phyloP scores from a whole-genome alignment of 2,113 vertebrate species.

The Recurvirostra avosetta region DNA sequence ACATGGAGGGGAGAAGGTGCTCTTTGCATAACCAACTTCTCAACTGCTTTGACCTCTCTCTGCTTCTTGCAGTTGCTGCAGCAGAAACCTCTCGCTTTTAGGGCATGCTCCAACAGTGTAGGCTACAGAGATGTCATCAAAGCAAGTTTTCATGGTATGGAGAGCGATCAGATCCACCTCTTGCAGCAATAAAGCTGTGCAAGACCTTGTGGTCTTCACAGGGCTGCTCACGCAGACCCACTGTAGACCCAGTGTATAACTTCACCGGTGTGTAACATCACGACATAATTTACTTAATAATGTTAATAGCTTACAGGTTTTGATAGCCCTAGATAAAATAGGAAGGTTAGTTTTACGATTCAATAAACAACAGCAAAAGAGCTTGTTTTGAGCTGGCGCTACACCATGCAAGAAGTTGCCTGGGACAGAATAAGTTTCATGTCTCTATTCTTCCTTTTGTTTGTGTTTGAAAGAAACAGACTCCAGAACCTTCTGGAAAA shows the following conservation, averaged over 20 bases:
- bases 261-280: background rate
- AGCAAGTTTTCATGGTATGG: background rate
- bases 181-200: background rate
- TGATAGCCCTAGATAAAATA: background rate
- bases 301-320: background rate
- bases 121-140: background rate
- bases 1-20: background rate
- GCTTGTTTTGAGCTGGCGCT: background rate
- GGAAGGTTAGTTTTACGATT: background rate
- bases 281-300: background rate
- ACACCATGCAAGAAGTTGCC: background rate
- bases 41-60: background rate
- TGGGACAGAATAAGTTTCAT: background rate
- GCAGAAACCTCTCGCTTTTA: background rate
- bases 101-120: fast-evolving
- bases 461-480: background rate
- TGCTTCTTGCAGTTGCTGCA: background rate
- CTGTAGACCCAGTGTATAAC: background rate
- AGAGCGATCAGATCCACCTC: background rate
- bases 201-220: fast-evolving
- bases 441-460: background rate
- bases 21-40: background rate
- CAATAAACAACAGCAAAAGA: background rate
- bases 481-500: background rate
- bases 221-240: background rate